A percentile compares a stretch with the other conserved stretches of the same genome.
Evolutionary conservation across 2,113 vertebrate species (phyloP).

Genomic region (Bufo bufo): DNA sequence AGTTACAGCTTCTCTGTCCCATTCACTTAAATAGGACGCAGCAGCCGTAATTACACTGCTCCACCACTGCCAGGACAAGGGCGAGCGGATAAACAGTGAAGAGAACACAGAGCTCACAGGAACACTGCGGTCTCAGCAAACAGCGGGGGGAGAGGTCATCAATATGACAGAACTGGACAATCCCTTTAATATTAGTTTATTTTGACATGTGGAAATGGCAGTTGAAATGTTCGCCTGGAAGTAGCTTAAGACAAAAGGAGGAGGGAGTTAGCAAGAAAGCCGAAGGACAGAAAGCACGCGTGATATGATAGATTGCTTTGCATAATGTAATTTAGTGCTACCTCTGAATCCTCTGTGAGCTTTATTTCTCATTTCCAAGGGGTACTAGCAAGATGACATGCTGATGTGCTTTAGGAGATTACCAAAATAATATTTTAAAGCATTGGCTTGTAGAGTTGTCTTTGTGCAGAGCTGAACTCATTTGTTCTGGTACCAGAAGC

Average conservation of each 20-base stretch:
- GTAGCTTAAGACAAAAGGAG: conserved; percentile 7
- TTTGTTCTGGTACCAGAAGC: conserved; percentile 59
- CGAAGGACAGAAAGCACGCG: conserved; percentile 32
- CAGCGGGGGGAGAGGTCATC: no score
- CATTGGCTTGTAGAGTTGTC: conserved; percentile 60
- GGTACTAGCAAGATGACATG: conserved; percentile 59
- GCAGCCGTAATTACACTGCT: no score
- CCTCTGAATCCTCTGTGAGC: conserved; percentile 59
- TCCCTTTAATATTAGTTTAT: not conserved
- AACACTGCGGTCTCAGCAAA: no score
- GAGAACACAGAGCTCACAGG: no score
- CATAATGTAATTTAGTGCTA: conserved; percentile 64
- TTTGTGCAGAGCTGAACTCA: conserved; percentile 59
- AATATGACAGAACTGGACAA: no score
- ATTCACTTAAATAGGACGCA: no score
- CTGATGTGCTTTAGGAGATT: conserved; percentile 64
- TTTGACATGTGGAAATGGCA: conserved; percentile 20
- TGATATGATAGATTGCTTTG: conserved; percentile 55
- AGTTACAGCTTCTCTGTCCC: no score
- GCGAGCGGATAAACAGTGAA: no score
- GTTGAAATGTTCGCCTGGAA: not conserved
- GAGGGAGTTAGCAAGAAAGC: conserved; percentile 46
- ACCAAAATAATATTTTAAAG: conserved; percentile 62
- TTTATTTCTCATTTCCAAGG: conserved; percentile 66
- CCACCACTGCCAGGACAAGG: no score